Percentiles rank a stretch among this genome's conserved stretches.
Conservation (phyloP, 2,113 vertebrate genomes). For the Tetrax tetrax region DNA sequence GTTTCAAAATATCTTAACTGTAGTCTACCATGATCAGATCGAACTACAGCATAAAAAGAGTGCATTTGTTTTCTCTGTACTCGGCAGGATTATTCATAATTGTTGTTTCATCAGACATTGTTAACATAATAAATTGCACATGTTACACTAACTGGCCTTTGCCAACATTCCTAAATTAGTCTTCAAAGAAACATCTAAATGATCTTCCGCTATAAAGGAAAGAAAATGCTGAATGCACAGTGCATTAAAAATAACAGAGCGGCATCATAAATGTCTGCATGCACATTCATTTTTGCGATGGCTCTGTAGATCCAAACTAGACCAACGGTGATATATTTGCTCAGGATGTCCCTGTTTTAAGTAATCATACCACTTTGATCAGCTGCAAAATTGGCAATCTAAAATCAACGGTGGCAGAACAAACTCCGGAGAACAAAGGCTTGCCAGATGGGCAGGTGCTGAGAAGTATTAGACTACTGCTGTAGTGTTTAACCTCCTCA, state of each 20-base stretch:
- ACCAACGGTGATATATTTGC: neutral
- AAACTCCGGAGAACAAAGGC: constrained; percentile 25
- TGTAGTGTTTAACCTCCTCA: neutral
- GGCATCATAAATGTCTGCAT: constrained; percentile 4
- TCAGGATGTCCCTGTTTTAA: neutral
- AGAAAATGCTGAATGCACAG: constrained; percentile 23
- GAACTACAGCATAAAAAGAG: constrained; percentile 30
- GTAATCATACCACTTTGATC: neutral
- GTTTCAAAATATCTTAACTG: constrained; percentile 48
- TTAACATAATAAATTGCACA: constrained; percentile 62
- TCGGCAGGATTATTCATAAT: constrained; percentile 54
- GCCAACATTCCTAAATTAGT: constrained; percentile 50
- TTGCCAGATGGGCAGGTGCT: constrained; percentile 38
- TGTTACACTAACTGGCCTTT: constrained; percentile 16
- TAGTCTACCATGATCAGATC: constrained; percentile 39
- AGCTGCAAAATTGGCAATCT: neutral
- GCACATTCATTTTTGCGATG: neutral
- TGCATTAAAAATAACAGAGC: constrained; percentile 19
- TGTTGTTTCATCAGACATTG: constrained; percentile 55
- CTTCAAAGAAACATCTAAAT: constrained; percentile 55
- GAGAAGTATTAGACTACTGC: neutral
- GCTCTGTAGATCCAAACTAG: neutral
- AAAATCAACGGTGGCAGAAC: neutral
- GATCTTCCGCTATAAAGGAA: constrained; percentile 32
- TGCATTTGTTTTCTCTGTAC: constrained; percentile 39